A percentile compares a stretch with the other conserved stretches of the same genome.
Evolutionary conservation across 1,140 invertebrate genomes (phyloP).

Genomic region (Lepidostoma basale): DNA sequence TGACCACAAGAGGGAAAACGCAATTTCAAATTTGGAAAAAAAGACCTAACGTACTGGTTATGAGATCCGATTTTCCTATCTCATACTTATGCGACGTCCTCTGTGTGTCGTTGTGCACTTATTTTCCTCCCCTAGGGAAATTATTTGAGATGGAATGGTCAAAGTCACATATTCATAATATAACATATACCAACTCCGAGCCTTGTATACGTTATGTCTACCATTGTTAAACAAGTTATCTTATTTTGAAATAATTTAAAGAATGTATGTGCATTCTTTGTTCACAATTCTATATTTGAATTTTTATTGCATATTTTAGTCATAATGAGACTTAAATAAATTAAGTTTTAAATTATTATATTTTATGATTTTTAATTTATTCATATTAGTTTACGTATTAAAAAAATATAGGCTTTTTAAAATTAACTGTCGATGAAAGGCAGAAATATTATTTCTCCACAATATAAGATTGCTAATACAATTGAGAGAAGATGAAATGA

Average conservation of each 20-base stretch:
- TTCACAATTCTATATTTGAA: background rate
- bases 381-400: no score
- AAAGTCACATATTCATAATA: constrained; percentile 14
- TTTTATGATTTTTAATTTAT: no score
- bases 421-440: no score
- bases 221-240: background rate
- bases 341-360: no score
- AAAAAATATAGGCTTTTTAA: no score
- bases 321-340: background rate
- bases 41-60: constrained; percentile 16
- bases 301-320: background rate
- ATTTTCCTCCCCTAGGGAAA: constrained; percentile 44
- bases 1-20: no score
- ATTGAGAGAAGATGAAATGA: no score
- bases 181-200: background rate
- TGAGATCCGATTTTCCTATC: constrained; percentile 5
- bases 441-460: no score
- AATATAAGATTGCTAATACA: no score
- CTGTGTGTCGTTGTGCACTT: constrained; percentile 45
- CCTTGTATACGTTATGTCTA: no score
- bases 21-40: no score
- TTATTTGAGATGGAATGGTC: constrained; percentile 43
- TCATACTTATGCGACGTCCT: constrained; percentile 37
- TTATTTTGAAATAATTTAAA: background rate
- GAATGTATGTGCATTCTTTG: no score